Evolutionary conservation across 2,113 vertebrate genomes (phyloP).

Genomic region (Illadopsis cleaveri): DNA sequence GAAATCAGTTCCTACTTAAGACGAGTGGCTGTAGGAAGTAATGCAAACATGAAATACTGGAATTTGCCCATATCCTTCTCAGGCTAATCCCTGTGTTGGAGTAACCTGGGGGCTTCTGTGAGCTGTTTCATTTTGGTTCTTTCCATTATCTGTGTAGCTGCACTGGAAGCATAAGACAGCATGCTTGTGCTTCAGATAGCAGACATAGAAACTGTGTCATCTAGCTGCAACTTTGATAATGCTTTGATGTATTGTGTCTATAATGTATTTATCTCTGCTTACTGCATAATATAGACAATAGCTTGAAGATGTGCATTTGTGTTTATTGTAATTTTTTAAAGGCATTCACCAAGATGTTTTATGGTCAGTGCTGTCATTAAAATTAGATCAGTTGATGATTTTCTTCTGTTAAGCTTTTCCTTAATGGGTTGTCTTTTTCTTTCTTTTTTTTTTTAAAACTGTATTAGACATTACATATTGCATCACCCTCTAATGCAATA

Average conservation of each 20-base stretch:
- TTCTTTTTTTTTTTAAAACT: not conserved
- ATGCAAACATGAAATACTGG: constrained; percentile 86
- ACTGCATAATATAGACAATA: not conserved
- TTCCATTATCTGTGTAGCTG: not conserved
- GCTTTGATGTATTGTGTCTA: constrained; percentile 26
- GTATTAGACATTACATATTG: constrained; percentile 22
- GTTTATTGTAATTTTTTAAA: not conserved
- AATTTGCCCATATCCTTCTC: constrained; percentile 86
- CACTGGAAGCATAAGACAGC: not conserved
- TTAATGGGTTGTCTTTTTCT: constrained; percentile 36
- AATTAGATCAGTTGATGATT: constrained; percentile 52
- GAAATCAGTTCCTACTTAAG: constrained; percentile 58
- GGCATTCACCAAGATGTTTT: not conserved
- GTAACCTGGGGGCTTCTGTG: not conserved
- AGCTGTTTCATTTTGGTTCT: not conserved
- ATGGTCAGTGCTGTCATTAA: not conserved
- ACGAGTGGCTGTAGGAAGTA: constrained; percentile 85
- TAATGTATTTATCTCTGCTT: constrained; percentile 3
- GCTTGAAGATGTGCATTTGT: not conserved
- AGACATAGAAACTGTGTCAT: not conserved
- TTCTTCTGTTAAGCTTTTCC: constrained; percentile 44
- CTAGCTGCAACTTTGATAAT: not conserved
- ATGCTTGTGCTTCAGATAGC: not conserved
- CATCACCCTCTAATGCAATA: constrained; percentile 28
- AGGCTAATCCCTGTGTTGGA: constrained; percentile 48